Percentiles rank a stretch among this genome's conserved stretches.
These are phyloP conservation scores for Clunio marinus DNA, from an alignment of 2,888 invertebrate genomes.

Conservation along the genomic window DNA sequence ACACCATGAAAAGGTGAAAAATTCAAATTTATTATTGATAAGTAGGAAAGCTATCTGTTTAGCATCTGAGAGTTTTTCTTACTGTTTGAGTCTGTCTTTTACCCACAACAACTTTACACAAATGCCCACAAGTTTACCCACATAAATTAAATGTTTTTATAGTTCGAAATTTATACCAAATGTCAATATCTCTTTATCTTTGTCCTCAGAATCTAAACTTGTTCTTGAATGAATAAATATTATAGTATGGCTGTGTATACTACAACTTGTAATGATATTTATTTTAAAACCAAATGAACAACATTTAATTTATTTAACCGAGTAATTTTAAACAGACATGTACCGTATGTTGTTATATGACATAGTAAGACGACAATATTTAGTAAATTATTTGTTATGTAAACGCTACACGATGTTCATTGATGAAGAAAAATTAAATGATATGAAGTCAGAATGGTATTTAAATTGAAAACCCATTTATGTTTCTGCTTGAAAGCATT, in stretches of 20 bases:
- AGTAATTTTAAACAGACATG: not conserved
- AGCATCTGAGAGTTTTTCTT: too few relatives aligned
- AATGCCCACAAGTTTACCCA: too few relatives aligned
- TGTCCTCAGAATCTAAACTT: not conserved
- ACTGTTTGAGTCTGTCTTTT: too few relatives aligned
- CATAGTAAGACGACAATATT: not conserved
- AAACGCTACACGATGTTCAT: not conserved
- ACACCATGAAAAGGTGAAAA: too few relatives aligned
- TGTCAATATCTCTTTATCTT: too few relatives aligned
- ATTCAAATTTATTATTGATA: too few relatives aligned
- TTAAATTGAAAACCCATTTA: not conserved
- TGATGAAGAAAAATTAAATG: not conserved
- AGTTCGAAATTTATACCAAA: too few relatives aligned
- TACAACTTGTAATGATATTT: constrained; percentile 6
- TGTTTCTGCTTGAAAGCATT: not conserved
- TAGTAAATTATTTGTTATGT: not conserved
- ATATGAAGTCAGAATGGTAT: too few relatives aligned
- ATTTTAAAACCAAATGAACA: not conserved
- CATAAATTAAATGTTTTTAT: too few relatives aligned
- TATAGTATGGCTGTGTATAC: not conserved
- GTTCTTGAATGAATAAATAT: not conserved
- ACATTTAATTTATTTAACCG: not conserved
- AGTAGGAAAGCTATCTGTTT: too few relatives aligned
- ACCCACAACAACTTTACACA: too few relatives aligned
- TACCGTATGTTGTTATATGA: too few relatives aligned